A percentile compares a stretch with the other conserved stretches of the same genome.
Conservation (phyloP, 2,797 vertebrate genomes). For the Microcaecilia unicolor region DNA sequence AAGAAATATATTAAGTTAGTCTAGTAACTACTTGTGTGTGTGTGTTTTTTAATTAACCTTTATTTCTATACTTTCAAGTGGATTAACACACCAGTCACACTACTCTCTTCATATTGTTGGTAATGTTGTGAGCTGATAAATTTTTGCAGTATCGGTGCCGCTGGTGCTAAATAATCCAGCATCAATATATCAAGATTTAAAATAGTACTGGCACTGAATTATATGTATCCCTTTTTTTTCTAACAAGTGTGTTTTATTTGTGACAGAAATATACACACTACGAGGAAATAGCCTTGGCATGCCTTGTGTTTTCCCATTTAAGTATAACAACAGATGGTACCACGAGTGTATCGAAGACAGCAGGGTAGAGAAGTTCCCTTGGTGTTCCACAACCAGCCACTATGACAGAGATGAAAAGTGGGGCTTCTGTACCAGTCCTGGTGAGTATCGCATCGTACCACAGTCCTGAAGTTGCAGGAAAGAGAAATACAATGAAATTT, state of each 20-base stretch:
- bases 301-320: conserved; percentile 83
- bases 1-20: too few species aligned
- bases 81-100: too few species aligned
- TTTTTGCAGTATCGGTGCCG: too few species aligned
- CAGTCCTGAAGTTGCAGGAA: too few species aligned
- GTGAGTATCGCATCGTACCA: conserved; percentile 42
- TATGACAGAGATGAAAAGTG: conserved; percentile 79
- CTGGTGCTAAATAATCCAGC: too few species aligned
- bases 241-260: conserved; percentile 1
- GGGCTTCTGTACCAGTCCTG: conserved; percentile 82
- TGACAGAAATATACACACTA: conserved; percentile 73
- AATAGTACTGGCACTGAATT: too few species aligned
- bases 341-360: conserved; percentile 77
- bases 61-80: too few species aligned
- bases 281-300: conserved; percentile 76
- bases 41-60: too few species aligned
- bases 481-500: too few species aligned
- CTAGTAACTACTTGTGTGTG: too few species aligned
- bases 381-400: conserved; percentile 81
- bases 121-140: too few species aligned
- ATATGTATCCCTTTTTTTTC: background rate
- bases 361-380: conserved; percentile 63
- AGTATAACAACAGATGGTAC: conserved; percentile 82
- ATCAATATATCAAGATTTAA: background rate
- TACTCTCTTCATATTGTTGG: too few species aligned